Evolutionary conservation across 1,140 invertebrate genomes (phyloP).

Genomic region (Idris sp.): DNA sequence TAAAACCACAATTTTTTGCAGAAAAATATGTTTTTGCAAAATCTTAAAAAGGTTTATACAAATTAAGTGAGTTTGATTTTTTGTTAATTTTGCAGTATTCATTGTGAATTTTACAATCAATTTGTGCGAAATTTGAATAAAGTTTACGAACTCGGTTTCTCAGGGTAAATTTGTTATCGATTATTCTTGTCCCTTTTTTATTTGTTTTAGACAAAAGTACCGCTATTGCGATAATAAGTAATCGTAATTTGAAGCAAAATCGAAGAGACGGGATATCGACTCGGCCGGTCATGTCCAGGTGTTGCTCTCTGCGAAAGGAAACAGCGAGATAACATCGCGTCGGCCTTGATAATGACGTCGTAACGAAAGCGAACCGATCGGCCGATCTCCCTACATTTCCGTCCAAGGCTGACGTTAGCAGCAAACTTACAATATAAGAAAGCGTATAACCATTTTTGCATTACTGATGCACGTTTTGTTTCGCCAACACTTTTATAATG

Average conservation of each 20-base stretch:
- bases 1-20: too few relatives aligned
- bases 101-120: too few relatives aligned
- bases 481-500: too few relatives aligned
- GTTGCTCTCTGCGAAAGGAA: conserved; percentile 56
- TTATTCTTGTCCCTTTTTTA: too few relatives aligned
- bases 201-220: conserved; percentile 33
- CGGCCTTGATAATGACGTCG: conserved; percentile 66
- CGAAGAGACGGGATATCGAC: conserved; percentile 31
- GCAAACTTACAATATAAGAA: conserved; percentile 32
- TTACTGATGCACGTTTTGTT: not conserved
- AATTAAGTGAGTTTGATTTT: too few relatives aligned
- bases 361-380: conserved; percentile 63
- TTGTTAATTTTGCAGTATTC: too few relatives aligned
- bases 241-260: conserved; percentile 40
- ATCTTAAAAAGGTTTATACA: too few relatives aligned
- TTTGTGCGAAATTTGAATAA: too few relatives aligned
- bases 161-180: too few relatives aligned
- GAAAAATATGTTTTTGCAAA: too few relatives aligned
- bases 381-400: conserved; percentile 62
- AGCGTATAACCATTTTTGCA: conserved; percentile 11
- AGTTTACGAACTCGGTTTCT: too few relatives aligned
- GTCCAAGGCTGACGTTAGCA: conserved; percentile 56
- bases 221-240: conserved; percentile 47
- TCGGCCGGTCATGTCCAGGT: conserved; percentile 46
- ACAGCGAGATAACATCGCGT: conserved; percentile 62